phyloP scores from a whole-genome alignment of 2,797 vertebrate genomes.

The Chrosomus eos region DNA sequence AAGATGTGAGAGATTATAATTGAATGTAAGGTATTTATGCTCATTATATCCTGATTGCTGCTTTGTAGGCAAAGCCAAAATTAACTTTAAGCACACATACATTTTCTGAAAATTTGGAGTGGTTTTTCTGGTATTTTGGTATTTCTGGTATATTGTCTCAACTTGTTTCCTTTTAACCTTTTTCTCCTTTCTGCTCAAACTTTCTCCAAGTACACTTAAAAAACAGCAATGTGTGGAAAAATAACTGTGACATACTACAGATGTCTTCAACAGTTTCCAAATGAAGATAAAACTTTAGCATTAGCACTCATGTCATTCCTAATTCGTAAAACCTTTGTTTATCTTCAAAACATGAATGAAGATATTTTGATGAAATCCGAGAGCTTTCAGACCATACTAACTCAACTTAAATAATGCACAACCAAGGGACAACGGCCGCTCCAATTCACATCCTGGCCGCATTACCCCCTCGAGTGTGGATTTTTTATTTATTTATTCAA shows the following conservation, averaged over 20 bases:
- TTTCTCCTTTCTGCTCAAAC: background rate
- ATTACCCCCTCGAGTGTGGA: background rate
- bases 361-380: too few relatives aligned
- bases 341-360: too few relatives aligned
- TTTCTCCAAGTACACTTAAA: background rate
- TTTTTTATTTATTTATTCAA: background rate
- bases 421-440: background rate
- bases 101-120: conserved; percentile 66
- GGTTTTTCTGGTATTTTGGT: background rate
- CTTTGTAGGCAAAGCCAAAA: conserved; percentile 54
- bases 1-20: conserved; percentile 53
- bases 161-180: background rate
- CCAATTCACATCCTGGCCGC: background rate
- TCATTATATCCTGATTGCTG: conserved; percentile 22
- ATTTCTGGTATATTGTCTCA: background rate
- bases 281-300: background rate
- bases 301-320: background rate
- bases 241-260: background rate
- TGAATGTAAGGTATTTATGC: background rate
- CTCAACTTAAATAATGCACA: background rate
- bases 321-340: too few relatives aligned
- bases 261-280: background rate
- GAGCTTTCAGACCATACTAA: too few relatives aligned
- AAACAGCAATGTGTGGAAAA: background rate
- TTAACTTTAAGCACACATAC: conserved; percentile 64